Conservation (phyloP, 2,113 vertebrate genomes). For the Corythaeola cristata region DNA sequence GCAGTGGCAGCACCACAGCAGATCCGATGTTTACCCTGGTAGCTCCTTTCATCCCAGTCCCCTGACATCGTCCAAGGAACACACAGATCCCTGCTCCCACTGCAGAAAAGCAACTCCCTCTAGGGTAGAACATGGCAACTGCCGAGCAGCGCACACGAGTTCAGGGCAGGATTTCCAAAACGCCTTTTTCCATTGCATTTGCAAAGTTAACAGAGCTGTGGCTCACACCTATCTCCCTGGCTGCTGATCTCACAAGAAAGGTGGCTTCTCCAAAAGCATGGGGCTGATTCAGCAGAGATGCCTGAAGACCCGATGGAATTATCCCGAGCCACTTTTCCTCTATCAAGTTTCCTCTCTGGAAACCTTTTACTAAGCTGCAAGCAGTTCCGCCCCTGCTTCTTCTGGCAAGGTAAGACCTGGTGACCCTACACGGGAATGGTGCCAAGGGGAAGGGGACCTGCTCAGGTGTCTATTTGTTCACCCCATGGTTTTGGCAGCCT, state of each 20-base stretch:
- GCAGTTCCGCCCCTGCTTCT: background rate
- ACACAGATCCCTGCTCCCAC: conserved; percentile 24
- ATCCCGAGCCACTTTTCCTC: background rate
- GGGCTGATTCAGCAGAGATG: background rate
- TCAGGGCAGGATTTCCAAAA: background rate
- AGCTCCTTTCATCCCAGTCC: background rate
- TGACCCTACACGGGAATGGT: background rate
- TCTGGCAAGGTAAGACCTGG: background rate
- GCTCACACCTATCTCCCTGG: background rate
- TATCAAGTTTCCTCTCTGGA: background rate
- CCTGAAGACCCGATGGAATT: background rate
- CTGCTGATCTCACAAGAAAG: background rate
- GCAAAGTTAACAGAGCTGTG: background rate
- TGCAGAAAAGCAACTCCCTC: conserved; percentile 71
- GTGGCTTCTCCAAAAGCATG: background rate
- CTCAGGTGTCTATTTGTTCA: background rate
- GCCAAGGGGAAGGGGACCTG: background rate
- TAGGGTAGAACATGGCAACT: conserved; percentile 67
- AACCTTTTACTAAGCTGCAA: background rate
- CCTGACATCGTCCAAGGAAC: conserved; percentile 2
- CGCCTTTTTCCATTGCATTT: background rate
- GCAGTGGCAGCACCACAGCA: background rate
- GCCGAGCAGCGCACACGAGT: background rate
- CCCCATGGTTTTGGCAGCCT: background rate
- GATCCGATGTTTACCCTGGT: background rate